Base-by-base conservation (phyloP, 92 coral and sea anemone species). In the Porites evermanni region DNA sequence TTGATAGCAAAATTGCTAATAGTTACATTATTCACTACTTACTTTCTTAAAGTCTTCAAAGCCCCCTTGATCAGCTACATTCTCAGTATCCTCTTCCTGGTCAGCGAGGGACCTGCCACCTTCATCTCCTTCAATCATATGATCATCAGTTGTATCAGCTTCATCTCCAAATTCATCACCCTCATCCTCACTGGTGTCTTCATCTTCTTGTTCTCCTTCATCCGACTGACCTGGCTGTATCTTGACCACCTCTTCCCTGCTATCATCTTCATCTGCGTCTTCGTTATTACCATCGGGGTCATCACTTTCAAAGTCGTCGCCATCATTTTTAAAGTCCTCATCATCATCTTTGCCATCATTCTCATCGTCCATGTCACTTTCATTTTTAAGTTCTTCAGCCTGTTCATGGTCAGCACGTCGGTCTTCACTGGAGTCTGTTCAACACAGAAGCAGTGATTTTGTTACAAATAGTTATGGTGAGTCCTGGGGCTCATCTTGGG, bases 141-240 rank as follows among this genome's bases (percentile, higher is more conserved):
- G 79, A 23, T 67, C 83, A 44, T 81, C 94, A 29, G 63, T 58
- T 9, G 52, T 5, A 52, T 77, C 91, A 52, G 61, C 73, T 51
- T 75, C 90, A 47, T 86, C 93, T 19, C 83, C 91, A 86, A 66
- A 80, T 47, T 71, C 88, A 13, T 82, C 85, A 26, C 21, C 29
- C 12, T 75, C 89, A 4, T 64, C 83, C 0, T 86, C 90, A 61
- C 79, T 58, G 13, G 66, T 38, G 21, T 74, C 82, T 6, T 56
- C 81, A 54, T 70, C 70, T 12, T 86, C 77, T 5, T 66, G 89
- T 18, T 71, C 74, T 12, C 8, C 8, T 8, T 83, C 80, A 29
- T 72, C 87, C 13, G 77, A 72, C 53, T 63, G 72, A 8, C 18
- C 87, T 20, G 80, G 87, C 11, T 18, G 78, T 60, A 73, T 73